Conservation (phyloP, 2,113 vertebrate species). For the Gavia stellata region DNA sequence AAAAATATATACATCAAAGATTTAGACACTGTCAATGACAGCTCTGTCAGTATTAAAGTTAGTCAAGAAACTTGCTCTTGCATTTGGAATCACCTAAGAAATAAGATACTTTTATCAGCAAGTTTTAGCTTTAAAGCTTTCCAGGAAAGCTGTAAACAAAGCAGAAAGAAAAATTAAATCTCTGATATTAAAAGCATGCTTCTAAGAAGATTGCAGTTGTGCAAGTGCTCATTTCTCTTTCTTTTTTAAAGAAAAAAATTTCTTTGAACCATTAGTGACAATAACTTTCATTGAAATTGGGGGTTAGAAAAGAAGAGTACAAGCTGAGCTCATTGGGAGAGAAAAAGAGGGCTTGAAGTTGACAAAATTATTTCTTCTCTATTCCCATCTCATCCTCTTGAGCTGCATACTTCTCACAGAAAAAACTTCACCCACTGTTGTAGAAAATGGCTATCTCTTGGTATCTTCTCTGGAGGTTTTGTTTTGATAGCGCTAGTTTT, state of each 20-base stretch:
- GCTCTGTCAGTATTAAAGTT: neutral
- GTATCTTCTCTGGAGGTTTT: neutral
- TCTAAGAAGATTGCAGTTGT: neutral
- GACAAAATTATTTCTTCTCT: neutral
- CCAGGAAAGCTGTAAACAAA: neutral
- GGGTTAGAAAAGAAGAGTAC: neutral
- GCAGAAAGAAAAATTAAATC: neutral
- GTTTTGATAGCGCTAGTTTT: slow-evolving; percentile 14
- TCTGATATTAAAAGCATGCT: neutral
- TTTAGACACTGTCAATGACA: neutral
- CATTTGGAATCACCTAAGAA: neutral
- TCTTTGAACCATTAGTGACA: neutral
- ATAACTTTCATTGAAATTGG: neutral
- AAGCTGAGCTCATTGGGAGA: neutral
- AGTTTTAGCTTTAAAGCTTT: neutral
- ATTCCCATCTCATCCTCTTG: neutral
- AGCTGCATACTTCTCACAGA: neutral
- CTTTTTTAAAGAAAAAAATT: neutral
- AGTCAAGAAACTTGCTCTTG: neutral
- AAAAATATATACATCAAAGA: neutral
- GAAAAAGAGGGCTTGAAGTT: neutral
- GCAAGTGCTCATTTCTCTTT: neutral
- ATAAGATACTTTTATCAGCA: neutral
- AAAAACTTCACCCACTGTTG: neutral
- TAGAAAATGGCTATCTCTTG: neutral